Base-by-base conservation (phyloP, 2,888 invertebrate genomes). In the Acrocyrtus sp. region DNA sequence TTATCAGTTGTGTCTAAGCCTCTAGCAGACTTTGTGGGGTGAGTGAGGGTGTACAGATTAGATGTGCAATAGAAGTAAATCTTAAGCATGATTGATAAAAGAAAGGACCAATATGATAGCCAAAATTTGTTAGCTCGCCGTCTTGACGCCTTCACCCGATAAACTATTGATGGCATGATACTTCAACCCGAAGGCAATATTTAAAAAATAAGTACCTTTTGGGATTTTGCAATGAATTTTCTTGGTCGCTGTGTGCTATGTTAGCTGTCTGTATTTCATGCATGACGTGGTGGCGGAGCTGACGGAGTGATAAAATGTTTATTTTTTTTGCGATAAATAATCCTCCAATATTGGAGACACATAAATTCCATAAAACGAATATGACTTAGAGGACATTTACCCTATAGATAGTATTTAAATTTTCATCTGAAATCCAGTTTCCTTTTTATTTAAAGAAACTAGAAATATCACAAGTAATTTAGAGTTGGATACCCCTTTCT, bases 41-140 rank as follows among this genome's bases (percentile, higher is more conserved):
- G n/a, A n/a, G n/a, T n/a, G n/a, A n/a, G n/a, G n/a, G n/a, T n/a
- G n/a, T n/a, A n/a, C n/a, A n/a, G n/a, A n/a, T n/a, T n/a, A n/a
- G n/a, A n/a, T n/a, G n/a, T n/a, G n/a, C n/a, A n/a, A n/a, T n/a
- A n/a, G n/a, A n/a, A n/a, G n/a, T n/a, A n/a, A n/a, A n/a, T n/a
- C n/a, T n/a, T n/a, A n/a, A n/a, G n/a, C n/a, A n/a, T n/a, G n/a
- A n/a, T n/a, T n/a, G n/a, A n/a, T n/a, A n/a, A n/a, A n/a, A n/a
- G n/a, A n/a, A n/a, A n/a, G n/a, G n/a, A n/a, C n/a, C n/a, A n/a
- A n/a, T 34, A 27, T 22, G 63, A 54, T 63, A 63, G 63, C 43
- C 63, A 63, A 63, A 63, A 63, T 29, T 54, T n/a, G 8, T 54
- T 45, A 2, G 8, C 63, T 63, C 63, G 63, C 29, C 54, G 29